Base-by-base conservation (phyloP, 2,888 invertebrate species). In the Ophioninae sp. region DNA sequence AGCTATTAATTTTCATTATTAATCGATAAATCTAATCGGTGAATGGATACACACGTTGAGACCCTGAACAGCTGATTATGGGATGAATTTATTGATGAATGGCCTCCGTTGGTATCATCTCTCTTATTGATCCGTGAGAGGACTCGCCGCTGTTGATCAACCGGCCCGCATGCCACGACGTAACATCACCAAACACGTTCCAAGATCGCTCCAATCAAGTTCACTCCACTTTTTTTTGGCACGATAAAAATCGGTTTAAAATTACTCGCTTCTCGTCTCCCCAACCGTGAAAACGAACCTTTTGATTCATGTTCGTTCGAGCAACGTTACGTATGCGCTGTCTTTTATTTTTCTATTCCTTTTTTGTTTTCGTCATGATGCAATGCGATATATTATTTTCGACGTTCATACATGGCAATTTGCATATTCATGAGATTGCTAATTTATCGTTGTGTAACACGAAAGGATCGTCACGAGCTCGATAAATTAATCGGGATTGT, bases 341-440 rank as follows among this genome's bases (percentile, higher is more conserved):
- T 51, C 30, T 30, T 30, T 30, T n/a, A n/a, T 30, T 30, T 2
- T 30, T 30, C 30, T 30, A 30, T 30, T 30, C 3, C 30, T 30
- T 30, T 30, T 30, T 30, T 30, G 30, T 51, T 51, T 51, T 17
- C 3, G 51, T 51, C 13, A 51, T 51, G 17, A 51, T 17, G 17
- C 17, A 51, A 3, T 13, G 13, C 13, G 51, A 51, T 51, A 17
- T 5, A 51, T 6, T 22, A 20, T n/a, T 74, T 56, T n/a, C 10
- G 20, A 37, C 41, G 44, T 56, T 37, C 37, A 20, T 37, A 41
- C 13, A n/a, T 59, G 17, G 73, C 63, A 37, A 78, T 78, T 68
- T 56, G 17, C 58, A 79, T 75, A 74, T 78, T 73, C 63, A 82
- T 75, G 65, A 75, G 65, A 23, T 79, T 23, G 51, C 23, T 58